phyloP scores from a whole-genome alignment of 2,113 vertebrate species.

The Strix aluco region DNA sequence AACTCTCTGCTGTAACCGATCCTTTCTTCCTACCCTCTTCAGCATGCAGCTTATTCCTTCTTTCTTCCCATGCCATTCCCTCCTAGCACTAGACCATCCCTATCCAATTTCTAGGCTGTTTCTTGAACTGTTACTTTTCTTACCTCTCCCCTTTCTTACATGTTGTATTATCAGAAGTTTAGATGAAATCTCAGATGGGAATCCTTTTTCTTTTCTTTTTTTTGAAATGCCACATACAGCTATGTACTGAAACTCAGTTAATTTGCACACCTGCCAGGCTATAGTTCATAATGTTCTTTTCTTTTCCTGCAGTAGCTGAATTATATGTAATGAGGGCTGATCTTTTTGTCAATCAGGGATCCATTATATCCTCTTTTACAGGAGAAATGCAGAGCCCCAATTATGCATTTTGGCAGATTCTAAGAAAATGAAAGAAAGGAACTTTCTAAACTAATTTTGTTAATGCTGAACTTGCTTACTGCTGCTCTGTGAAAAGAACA shows the following conservation, averaged over 20 bases:
- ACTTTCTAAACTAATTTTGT: slow-evolving; percentile 6
- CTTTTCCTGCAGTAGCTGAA: slow-evolving; percentile 5
- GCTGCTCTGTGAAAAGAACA: neutral
- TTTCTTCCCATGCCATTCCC: slow-evolving; percentile 47
- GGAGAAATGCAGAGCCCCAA: neutral
- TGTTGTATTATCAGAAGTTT: neutral
- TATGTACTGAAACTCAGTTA: neutral
- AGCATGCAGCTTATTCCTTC: slow-evolving; percentile 43
- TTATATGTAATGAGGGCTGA: neutral
- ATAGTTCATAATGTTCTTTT: slow-evolving; percentile 5
- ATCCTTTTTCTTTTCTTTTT: neutral
- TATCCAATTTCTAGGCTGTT: slow-evolving; percentile 25
- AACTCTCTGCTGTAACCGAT: slow-evolving; percentile 36
- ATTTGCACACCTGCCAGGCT: slow-evolving; percentile 2
- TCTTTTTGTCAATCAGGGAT: slow-evolving; percentile 25
- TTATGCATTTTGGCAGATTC: neutral
- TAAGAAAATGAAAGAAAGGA: neutral
- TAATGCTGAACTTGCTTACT: neutral
- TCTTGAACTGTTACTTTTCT: slow-evolving; percentile 25
- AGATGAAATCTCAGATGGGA: neutral
- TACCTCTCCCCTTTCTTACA: neutral
- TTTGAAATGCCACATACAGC: neutral
- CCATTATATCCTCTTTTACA: neutral
- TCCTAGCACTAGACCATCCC: slow-evolving; percentile 22
- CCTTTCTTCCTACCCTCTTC: slow-evolving; percentile 24